Evolutionary conservation across 1,140 invertebrate species (phyloP), one percentile per base, ranked within the genome.

Genomic region (Zaprionus inermis): DNA sequence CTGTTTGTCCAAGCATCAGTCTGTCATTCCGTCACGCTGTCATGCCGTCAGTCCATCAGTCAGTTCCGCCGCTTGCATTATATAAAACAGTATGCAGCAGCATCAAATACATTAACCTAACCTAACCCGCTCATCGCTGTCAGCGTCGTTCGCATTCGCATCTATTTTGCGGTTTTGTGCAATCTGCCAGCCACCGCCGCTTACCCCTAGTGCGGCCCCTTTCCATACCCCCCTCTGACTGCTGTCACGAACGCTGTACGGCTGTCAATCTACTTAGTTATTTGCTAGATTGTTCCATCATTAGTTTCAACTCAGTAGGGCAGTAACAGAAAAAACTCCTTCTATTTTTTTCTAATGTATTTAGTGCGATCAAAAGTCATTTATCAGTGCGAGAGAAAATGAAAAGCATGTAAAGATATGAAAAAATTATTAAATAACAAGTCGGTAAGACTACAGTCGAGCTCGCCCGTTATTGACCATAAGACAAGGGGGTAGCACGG

Each of bases 61-160:
- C 20, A 16, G 32, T 16, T 63, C 28, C 22, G 24, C 24, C 16
- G n/a, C 24, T 66, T 24, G 55, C 49, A 38, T 75, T 75, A 58
- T 61, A 75, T 75, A 74, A 63, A 70, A 69, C 65, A 59, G 32
- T 49, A 56, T 73, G 65, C 57, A 34, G 78, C 75, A 76, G 66
- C 79, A 81, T 70, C 76, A 79, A 81, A 86, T 86, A 79, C 83
- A 86, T 86, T 86, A 86, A 88, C 82, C 74, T 20, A 49, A 49
- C 44, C 44, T 22, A 49, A 49, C 44, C 44, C 83, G 69, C 82
- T 88, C 82, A 81, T 88, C 76, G 81, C 81, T 84, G 81, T 84
- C 81, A 81, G 70, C 81, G 70, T 85, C 78, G 81, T 59, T 78
- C 81, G 70, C 69, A 66, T 36, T 67, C 44, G 58, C 59, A 63